Percentiles rank a stretch among this genome's conserved stretches.
These are phyloP conservation scores for Eupristina koningsbergeri DNA, from an alignment of 1,140 invertebrate genomes.

Conservation along the genomic window DNA sequence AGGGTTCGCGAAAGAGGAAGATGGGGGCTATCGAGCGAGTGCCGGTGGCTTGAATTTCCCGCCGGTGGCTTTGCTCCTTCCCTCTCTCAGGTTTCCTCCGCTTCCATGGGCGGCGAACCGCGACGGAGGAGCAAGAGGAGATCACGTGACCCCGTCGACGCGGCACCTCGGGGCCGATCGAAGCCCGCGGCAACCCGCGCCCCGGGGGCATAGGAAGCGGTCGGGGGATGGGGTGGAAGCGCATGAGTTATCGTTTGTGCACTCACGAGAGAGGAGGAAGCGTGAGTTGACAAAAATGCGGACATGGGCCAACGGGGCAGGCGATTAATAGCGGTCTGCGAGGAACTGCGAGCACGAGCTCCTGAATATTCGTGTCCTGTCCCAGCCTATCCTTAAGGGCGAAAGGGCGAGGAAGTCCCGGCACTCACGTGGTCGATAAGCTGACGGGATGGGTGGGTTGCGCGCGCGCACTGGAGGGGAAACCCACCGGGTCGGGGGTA, in stretches of 20 bases:
- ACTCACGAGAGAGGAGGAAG: too few relatives aligned
- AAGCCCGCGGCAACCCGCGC: slow-evolving; percentile 34
- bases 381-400: neutral
- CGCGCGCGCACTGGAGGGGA: slow-evolving; percentile 32
- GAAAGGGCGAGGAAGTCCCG: slow-evolving; percentile 2
- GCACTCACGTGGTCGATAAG: slow-evolving; percentile 52
- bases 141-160: slow-evolving; percentile 53
- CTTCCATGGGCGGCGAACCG: neutral
- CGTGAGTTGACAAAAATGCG: too few relatives aligned
- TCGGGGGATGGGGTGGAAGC: neutral
- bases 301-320: too few relatives aligned
- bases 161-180: slow-evolving; percentile 52
- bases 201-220: neutral
- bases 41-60: neutral
- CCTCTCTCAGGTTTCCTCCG: neutral
- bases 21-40: neutral
- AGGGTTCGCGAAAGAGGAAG: neutral
- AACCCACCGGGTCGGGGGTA: neutral
- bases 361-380: neutral
- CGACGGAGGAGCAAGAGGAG: slow-evolving; percentile 9
- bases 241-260: neutral
- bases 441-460: slow-evolving; percentile 27
- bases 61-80: neutral
- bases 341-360: neutral
- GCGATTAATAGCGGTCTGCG: too few relatives aligned